phyloP scores from a whole-genome alignment of 2,888 invertebrate genomes.

The Conomelus anceps region DNA sequence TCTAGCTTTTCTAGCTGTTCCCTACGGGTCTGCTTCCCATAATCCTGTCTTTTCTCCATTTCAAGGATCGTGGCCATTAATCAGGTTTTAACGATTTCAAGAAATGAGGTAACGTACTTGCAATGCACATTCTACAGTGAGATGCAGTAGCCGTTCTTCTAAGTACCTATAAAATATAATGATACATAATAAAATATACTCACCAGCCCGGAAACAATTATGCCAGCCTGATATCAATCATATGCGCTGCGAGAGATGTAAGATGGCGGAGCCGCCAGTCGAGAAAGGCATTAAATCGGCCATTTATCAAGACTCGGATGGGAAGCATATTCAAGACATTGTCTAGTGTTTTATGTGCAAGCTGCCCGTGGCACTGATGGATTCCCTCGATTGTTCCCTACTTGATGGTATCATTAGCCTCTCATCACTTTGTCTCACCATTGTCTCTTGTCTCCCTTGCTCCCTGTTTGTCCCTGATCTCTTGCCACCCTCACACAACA shows the following conservation, averaged over 20 bases:
- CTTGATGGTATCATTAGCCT: slow-evolving; percentile 1
- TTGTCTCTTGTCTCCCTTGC: neutral
- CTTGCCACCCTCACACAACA: neutral
- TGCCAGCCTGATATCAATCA: neutral
- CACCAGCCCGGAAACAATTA: neutral
- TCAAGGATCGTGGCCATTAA: too few species aligned
- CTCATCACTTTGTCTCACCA: neutral
- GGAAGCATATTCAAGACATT: slow-evolving; percentile 4
- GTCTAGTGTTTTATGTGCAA: slow-evolving; percentile 8
- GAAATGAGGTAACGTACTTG: neutral
- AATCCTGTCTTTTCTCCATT: too few species aligned
- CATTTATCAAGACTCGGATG: slow-evolving; percentile 1
- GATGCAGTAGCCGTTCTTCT: neutral
- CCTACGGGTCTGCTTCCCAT: too few species aligned
- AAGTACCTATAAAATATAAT: neutral
- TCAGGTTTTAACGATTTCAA: too few species aligned
- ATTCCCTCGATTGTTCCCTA: slow-evolving; percentile 1
- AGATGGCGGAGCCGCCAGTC: neutral
- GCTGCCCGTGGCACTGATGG: slow-evolving; percentile 4
- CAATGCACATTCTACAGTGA: neutral
- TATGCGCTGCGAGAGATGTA: neutral
- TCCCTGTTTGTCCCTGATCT: neutral
- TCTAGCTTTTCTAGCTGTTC: too few species aligned
- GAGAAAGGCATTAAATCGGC: neutral
- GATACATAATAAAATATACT: neutral